Evolutionary conservation across 37 sponge, comb jelly and placozoan genomes (phyloP).

Genomic region (Axinella damicornis): DNA sequence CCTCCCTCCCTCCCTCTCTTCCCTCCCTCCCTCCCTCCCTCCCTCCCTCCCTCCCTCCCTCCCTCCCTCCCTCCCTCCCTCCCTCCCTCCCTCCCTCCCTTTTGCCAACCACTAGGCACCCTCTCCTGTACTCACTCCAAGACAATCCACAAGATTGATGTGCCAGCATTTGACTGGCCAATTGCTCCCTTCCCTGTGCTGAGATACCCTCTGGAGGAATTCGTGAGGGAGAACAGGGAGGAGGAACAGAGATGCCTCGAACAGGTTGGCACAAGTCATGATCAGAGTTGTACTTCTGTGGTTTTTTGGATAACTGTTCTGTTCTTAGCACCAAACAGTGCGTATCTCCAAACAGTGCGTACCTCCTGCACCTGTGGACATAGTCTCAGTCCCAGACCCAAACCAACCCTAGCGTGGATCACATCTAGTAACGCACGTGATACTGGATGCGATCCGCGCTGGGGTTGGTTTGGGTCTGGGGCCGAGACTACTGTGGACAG

Average conservation of each 20-base stretch:
- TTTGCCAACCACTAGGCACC: constrained; percentile 8
- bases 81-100: background rate
- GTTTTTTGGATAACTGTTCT: too few species aligned
- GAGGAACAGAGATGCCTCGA: constrained; percentile 81
- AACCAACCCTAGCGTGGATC: too few species aligned
- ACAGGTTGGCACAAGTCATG: constrained; percentile 3
- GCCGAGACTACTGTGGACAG: too few species aligned
- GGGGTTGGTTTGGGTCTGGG: too few species aligned
- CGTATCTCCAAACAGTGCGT: background rate
- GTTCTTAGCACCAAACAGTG: too few species aligned
- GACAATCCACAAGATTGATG: constrained; percentile 79
- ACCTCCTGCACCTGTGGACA: too few species aligned
- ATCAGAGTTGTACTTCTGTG: too few species aligned
- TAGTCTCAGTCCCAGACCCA: too few species aligned
- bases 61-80: background rate
- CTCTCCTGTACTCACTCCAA: constrained; percentile 76
- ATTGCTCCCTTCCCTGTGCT: constrained; percentile 83
- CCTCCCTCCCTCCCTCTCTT: background rate
- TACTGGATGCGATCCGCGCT: too few species aligned
- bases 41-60: background rate
- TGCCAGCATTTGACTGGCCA: constrained; percentile 87
- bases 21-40: background rate
- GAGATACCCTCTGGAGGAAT: constrained; percentile 74
- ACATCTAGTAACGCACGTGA: too few species aligned
- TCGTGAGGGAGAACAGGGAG: constrained; percentile 54